These are phyloP conservation scores for Pholis gunnellus DNA, from an alignment of 2,113 vertebrate species.

Conservation along the genomic window DNA sequence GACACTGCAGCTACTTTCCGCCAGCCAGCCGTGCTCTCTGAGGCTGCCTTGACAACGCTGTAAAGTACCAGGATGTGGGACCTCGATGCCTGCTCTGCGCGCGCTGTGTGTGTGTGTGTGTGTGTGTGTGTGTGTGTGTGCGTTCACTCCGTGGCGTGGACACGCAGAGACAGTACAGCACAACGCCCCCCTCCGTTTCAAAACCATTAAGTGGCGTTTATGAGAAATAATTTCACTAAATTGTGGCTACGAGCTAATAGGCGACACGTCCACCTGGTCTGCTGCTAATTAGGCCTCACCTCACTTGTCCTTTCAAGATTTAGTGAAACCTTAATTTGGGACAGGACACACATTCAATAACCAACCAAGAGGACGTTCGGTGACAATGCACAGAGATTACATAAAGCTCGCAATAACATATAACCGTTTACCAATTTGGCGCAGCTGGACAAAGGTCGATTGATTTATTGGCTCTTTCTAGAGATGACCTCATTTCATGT, in stretches of 20 bases:
- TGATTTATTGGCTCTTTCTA: constrained; percentile 50
- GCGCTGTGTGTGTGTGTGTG: constrained; percentile 9
- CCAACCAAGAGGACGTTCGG: not conserved
- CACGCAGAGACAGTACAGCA: constrained; percentile 34
- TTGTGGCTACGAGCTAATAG: not conserved
- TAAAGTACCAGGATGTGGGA: constrained; percentile 86
- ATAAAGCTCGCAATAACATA: not conserved
- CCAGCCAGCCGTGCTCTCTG: constrained; percentile 69
- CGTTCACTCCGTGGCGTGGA: constrained; percentile 25
- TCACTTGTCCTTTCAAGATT: not conserved
- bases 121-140: constrained; percentile 5
- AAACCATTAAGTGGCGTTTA: not conserved
- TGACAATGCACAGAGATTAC: not conserved
- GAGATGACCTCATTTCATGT: constrained; percentile 37
- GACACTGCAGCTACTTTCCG: constrained; percentile 81
- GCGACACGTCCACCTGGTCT: too few relatives aligned
- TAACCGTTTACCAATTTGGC: not conserved
- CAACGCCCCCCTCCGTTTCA: constrained; percentile 19
- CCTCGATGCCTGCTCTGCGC: constrained; percentile 48
- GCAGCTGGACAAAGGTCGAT: constrained; percentile 47
- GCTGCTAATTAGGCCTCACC: not conserved
- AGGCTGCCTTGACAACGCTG: constrained; percentile 84
- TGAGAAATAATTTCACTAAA: not conserved
- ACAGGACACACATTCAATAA: not conserved
- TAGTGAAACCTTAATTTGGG: not conserved